Evolutionary conservation across 2,888 invertebrate species (phyloP).

Genomic region (Drosophila hamatofila): DNA sequence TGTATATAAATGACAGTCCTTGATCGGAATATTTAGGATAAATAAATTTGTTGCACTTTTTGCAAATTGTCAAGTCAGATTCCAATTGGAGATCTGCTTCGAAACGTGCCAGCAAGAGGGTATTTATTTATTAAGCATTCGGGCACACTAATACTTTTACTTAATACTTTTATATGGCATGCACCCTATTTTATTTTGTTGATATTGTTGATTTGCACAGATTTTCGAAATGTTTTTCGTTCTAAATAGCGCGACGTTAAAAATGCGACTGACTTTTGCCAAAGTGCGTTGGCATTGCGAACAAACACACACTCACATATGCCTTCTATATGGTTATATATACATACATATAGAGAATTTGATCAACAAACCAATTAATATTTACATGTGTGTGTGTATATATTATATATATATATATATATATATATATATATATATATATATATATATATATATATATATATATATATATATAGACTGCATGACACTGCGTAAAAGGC

Average conservation of each 20-base stretch:
- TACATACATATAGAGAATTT: constrained; percentile 24
- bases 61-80: background rate
- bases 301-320: background rate
- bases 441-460: too few species aligned
- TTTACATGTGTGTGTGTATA: constrained; percentile 3
- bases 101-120: background rate
- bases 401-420: too few species aligned
- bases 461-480: constrained; percentile 17
- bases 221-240: constrained; percentile 15
- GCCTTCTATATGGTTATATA: constrained; percentile 1
- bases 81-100: background rate
- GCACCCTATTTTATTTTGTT: background rate
- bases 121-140: background rate
- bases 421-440: too few species aligned
- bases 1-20: too few species aligned
- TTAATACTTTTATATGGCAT: background rate
- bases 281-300: constrained; percentile 70
- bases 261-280: constrained; percentile 57
- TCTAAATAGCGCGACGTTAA: constrained; percentile 61
- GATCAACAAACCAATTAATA: constrained; percentile 62
- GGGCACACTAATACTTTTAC: background rate
- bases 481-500: constrained; percentile 35
- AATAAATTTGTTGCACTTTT: background rate
- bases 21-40: background rate
- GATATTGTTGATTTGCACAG: background rate